Percentiles rank a stretch among this genome's conserved stretches.
Evolutionary conservation across 1,140 invertebrate genomes (phyloP).

Genomic region (Diorhabda elongata): DNA sequence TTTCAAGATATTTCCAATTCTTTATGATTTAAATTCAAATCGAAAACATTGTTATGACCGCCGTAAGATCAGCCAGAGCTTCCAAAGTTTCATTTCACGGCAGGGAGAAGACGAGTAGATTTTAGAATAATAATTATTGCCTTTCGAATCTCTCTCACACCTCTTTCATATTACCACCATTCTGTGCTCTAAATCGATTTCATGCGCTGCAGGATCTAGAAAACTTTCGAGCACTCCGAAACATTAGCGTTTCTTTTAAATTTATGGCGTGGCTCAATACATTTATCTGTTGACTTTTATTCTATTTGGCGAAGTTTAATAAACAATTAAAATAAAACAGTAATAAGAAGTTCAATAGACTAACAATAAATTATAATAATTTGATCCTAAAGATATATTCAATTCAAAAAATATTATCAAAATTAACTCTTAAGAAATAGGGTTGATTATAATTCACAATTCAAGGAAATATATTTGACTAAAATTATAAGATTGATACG

Average conservation of each 20-base stretch:
- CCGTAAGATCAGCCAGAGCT: too few species aligned
- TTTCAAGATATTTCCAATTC: too few species aligned
- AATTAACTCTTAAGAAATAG: too few species aligned
- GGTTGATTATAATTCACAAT: too few species aligned
- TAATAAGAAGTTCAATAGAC: too few species aligned
- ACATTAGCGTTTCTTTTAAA: neutral
- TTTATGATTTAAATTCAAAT: too few species aligned
- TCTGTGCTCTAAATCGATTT: slow-evolving; percentile 9
- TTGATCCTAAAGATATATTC: too few species aligned
- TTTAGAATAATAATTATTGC: slow-evolving; percentile 15
- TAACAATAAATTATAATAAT: too few species aligned
- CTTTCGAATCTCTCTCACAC: slow-evolving; percentile 15
- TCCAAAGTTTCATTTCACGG: slow-evolving; percentile 17
- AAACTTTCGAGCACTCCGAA: slow-evolving; percentile 1
- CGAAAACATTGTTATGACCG: too few species aligned
- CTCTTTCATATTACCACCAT: slow-evolving; percentile 1
- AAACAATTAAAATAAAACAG: neutral
- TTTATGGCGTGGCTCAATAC: neutral
- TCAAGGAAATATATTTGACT: too few species aligned
- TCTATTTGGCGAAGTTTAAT: neutral
- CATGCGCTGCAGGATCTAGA: neutral
- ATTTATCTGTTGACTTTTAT: neutral
- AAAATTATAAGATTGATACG: too few species aligned
- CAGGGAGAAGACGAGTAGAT: slow-evolving; percentile 10
- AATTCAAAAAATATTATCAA: too few species aligned